These are phyloP conservation scores for Spisula solida DNA, from an alignment of 2,888 invertebrate genomes.

Conservation along the genomic window DNA sequence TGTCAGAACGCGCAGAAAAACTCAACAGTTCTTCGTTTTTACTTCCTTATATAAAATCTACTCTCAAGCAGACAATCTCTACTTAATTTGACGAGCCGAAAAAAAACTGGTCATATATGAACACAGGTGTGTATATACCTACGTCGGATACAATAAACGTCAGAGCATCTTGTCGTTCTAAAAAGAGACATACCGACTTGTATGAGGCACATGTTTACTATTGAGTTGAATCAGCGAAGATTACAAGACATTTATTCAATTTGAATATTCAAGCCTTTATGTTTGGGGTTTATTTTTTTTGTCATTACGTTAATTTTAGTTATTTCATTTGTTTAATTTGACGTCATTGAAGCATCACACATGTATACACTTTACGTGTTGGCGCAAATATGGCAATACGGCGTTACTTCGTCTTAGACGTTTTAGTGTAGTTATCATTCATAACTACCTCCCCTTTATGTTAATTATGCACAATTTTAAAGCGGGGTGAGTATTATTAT, in stretches of 20 bases:
- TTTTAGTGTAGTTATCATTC: no score
- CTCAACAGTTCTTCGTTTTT: slow-evolving; percentile 18
- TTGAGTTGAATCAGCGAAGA: neutral
- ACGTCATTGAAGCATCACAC: neutral
- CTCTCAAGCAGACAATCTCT: slow-evolving; percentile 33
- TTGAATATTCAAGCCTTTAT: neutral
- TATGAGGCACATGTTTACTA: neutral
- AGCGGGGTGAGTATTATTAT: no score
- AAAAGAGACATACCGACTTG: neutral
- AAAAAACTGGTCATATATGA: slow-evolving; percentile 24
- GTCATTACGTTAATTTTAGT: neutral
- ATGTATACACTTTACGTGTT: neutral
- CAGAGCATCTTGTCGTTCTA: slow-evolving; percentile 22
- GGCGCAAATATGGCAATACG: no score
- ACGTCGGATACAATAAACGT: slow-evolving; percentile 56
- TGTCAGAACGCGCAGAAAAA: slow-evolving; percentile 10
- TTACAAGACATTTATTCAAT: slow-evolving; percentile 9
- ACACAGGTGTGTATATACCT: slow-evolving; percentile 63
- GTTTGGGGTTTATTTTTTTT: neutral
- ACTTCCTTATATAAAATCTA: slow-evolving; percentile 42
- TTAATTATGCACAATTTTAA: no score
- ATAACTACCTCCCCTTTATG: no score
- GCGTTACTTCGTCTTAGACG: no score
- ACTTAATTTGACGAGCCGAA: slow-evolving; percentile 42
- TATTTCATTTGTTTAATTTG: neutral